Evolutionary conservation across 2,888 invertebrate species (phyloP).

Genomic region (Drosophila buzzatii): DNA sequence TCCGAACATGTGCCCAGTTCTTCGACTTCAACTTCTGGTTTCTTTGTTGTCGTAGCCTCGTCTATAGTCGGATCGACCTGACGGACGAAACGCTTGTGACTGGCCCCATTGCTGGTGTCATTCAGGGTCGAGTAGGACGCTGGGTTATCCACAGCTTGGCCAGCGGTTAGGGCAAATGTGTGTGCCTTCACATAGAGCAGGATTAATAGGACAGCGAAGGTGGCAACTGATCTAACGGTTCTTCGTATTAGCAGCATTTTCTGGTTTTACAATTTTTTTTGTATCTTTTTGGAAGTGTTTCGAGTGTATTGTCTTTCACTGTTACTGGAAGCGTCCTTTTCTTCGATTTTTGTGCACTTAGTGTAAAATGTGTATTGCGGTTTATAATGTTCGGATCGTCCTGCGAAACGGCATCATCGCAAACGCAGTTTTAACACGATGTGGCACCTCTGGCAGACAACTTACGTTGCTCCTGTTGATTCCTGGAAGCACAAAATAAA

Average conservation of each 20-base stretch:
- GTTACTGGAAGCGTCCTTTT: constrained; percentile 56
- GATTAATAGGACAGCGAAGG: constrained; percentile 65
- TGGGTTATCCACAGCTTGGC: constrained; percentile 17
- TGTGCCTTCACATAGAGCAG: constrained; percentile 78
- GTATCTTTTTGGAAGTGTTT: constrained; percentile 3
- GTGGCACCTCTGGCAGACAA: constrained; percentile 39
- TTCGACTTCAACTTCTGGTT: constrained; percentile 3
- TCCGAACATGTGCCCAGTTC: constrained; percentile 88
- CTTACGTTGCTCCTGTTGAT: constrained; percentile 14
- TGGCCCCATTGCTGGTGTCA: constrained; percentile 18
- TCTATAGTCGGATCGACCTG: constrained; percentile 20
- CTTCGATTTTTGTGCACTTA: constrained; percentile 28
- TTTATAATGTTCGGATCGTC: constrained; percentile 34
- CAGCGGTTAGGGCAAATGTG: constrained; percentile 52
- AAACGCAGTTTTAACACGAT: constrained; percentile 44
- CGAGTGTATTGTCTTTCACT: constrained; percentile 13
- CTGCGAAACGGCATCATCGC: constrained; percentile 55
- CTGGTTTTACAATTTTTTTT: background rate
- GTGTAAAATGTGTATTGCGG: constrained; percentile 7
- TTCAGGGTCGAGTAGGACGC: constrained; percentile 21
- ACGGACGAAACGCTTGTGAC: constrained; percentile 46
- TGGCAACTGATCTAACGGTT: constrained; percentile 46
- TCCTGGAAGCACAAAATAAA: constrained; percentile 1
- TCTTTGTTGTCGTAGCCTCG: background rate
- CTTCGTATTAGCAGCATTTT: constrained; percentile 55